phyloP scores from a whole-genome alignment of 2,797 vertebrate species.

The Sylvilagus floridanus region DNA sequence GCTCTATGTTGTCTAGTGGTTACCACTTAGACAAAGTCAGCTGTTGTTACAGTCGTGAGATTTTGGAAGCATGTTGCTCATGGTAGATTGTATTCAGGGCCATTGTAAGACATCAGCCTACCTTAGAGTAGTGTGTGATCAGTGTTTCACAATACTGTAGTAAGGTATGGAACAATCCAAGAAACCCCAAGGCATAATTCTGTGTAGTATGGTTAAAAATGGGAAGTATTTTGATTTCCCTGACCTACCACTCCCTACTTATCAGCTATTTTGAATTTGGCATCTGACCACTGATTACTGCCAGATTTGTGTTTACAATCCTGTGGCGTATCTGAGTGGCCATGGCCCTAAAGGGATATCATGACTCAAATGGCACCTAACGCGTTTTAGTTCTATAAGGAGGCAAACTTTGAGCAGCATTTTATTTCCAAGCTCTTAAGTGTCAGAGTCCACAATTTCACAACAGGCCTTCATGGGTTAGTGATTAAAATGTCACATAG shows the following conservation, averaged over 20 bases:
- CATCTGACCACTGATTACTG: neutral
- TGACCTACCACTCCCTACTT: neutral
- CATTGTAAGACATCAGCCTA: accelerated
- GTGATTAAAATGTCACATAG: constrained; percentile 27
- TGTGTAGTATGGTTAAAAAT: neutral
- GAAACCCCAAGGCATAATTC: neutral
- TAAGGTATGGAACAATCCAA: neutral
- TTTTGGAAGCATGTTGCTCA: neutral
- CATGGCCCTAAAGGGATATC: neutral
- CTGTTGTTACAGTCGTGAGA: neutral
- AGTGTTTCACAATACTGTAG: accelerated
- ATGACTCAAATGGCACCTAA: neutral
- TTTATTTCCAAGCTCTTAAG: neutral
- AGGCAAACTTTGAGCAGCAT: neutral
- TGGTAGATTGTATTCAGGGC: neutral
- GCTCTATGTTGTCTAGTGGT: neutral
- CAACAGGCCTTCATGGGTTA: neutral
- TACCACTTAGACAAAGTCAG: neutral
- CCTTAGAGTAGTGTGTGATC: neutral
- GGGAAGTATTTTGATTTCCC: neutral
- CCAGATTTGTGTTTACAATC: neutral
- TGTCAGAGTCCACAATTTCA: constrained; percentile 15
- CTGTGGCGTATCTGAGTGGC: neutral
- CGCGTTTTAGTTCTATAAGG: neutral
- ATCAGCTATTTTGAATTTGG: neutral